Conservation (phyloP, 2,888 invertebrate genomes). For the Microplitis deprimator region DNA sequence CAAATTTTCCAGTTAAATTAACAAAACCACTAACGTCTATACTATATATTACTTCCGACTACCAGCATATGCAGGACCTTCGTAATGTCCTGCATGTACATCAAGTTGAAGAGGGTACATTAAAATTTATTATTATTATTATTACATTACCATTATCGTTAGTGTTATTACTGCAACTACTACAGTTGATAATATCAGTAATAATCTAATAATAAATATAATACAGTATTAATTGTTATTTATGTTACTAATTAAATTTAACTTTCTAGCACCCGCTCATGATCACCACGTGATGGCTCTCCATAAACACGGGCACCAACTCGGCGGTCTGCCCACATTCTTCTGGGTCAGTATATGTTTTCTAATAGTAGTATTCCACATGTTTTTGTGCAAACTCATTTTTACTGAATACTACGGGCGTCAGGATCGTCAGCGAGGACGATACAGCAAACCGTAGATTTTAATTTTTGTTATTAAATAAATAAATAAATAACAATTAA, state of each 20-base stretch:
- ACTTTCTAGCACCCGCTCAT: conserved; percentile 84
- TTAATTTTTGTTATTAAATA: conserved; percentile 11
- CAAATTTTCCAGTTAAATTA: conserved; percentile 89
- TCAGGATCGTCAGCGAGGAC: conserved; percentile 78
- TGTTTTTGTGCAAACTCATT: conserved; percentile 92
- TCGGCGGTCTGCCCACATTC: conserved; percentile 90
- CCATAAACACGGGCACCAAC: conserved; percentile 91
- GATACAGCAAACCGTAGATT: conserved; percentile 80
- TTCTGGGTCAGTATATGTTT: conserved; percentile 94
- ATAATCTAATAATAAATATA: neutral
- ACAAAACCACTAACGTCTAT: conserved; percentile 93
- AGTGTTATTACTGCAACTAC: neutral
- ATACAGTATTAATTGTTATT: conserved; percentile 3
- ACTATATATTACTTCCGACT: conserved; percentile 91
- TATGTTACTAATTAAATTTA: conserved; percentile 27
- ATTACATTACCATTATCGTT: neutral
- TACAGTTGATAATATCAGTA: conserved; percentile 3
- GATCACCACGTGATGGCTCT: conserved; percentile 91
- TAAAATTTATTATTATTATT: conserved; percentile 12
- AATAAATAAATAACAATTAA: neutral
- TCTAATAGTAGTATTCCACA: conserved; percentile 91
- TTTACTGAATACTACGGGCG: conserved; percentile 90
- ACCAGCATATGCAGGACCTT: conserved; percentile 90
- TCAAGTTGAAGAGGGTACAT: conserved; percentile 80
- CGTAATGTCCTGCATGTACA: conserved; percentile 92